These are phyloP conservation scores for Threskiornis aethiopicus DNA, from an alignment of 2,797 vertebrate genomes.

Conservation along the genomic window DNA sequence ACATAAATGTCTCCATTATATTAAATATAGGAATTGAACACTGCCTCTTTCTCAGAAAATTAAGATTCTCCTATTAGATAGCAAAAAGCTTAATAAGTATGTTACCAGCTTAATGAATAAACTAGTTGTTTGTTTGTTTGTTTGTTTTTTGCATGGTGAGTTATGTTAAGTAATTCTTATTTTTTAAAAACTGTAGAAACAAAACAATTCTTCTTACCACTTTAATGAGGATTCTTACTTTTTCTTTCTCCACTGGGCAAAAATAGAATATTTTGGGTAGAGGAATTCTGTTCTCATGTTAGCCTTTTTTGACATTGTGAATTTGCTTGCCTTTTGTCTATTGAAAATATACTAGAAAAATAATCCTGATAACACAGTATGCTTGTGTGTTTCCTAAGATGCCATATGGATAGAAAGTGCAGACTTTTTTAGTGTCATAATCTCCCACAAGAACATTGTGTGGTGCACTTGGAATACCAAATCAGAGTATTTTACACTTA, in stretches of 20 bases:
- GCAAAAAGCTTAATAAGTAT: background rate
- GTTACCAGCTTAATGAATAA: background rate
- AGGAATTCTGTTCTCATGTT: background rate
- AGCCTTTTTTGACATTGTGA: background rate
- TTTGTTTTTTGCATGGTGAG: background rate
- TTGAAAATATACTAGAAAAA: background rate
- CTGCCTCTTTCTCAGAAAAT: background rate
- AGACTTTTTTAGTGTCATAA: background rate
- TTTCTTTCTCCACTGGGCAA: background rate
- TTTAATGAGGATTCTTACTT: background rate
- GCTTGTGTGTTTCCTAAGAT: background rate
- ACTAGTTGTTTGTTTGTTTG: too few relatives aligned
- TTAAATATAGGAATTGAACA: background rate
- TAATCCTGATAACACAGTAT: background rate
- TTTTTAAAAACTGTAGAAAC: background rate
- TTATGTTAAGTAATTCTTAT: background rate
- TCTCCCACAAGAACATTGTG: background rate
- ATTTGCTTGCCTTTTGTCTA: background rate
- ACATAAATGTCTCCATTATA: background rate
- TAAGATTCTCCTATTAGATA: background rate
- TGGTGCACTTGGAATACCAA: background rate
- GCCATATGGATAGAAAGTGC: background rate
- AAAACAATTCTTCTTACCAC: background rate
- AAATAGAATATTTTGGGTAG: background rate
- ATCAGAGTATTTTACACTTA: background rate